Evolutionary conservation across 2,113 vertebrate species (phyloP).

Genomic region (Tautogolabrus adspersus): DNA sequence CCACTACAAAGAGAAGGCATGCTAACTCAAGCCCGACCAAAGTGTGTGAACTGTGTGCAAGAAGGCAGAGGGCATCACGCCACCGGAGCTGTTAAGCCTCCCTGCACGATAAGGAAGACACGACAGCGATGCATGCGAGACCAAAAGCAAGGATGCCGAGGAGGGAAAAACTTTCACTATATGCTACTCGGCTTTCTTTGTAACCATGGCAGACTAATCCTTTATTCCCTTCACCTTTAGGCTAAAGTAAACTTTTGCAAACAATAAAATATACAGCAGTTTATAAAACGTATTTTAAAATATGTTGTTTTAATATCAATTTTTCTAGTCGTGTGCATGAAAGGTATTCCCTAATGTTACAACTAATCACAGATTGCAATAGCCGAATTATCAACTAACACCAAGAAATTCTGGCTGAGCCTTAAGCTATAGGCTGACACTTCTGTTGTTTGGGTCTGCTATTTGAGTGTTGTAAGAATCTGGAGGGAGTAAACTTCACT

Average conservation of each 20-base stretch:
- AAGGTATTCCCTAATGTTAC: too few species aligned
- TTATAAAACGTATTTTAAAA: neutral
- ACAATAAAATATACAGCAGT: neutral
- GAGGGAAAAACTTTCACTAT: neutral
- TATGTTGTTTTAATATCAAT: too few species aligned
- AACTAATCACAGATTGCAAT: too few species aligned
- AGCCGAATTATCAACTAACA: too few species aligned
- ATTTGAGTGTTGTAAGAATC: too few species aligned
- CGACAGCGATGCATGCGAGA: neutral
- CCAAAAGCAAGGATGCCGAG: neutral
- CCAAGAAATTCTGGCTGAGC: too few species aligned
- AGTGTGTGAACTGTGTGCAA: slow-evolving; percentile 25
- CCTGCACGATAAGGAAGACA: slow-evolving; percentile 12
- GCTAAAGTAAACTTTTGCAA: neutral
- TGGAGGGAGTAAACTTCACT: too few species aligned
- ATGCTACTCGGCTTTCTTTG: neutral
- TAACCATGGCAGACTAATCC: neutral
- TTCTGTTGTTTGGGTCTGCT: too few species aligned
- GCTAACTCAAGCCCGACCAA: slow-evolving; percentile 13
- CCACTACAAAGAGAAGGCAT: slow-evolving; percentile 24
- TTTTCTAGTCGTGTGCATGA: too few species aligned
- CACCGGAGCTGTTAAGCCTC: slow-evolving; percentile 34
- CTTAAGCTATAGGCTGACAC: too few species aligned
- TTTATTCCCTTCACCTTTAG: neutral
- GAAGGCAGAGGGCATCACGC: slow-evolving; percentile 34